A percentile compares a stretch with the other conserved stretches of the same genome.
These are phyloP conservation scores for Lagenorhynchus albirostris DNA, from an alignment of 2,113 vertebrate species.

Conservation along the genomic window DNA sequence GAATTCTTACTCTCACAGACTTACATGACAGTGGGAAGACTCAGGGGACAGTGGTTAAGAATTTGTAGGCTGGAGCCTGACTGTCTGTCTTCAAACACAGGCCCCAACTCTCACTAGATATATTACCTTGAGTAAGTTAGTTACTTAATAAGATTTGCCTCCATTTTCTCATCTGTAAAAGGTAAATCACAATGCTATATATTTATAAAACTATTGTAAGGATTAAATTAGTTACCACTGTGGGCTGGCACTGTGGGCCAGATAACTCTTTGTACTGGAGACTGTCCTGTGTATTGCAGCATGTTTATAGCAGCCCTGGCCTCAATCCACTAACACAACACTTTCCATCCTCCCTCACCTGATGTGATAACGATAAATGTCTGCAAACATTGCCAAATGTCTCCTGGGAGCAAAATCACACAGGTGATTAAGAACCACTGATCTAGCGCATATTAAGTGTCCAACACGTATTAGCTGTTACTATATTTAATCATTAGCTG, in stretches of 20 bases:
- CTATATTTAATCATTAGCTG: not conserved
- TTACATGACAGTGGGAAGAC: not conserved
- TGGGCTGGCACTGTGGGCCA: not conserved
- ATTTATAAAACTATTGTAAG: not conserved
- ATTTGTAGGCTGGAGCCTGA: not conserved
- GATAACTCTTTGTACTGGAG: too few relatives aligned
- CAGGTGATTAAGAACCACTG: not conserved
- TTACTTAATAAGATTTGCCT: not conserved
- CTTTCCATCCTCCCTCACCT: not conserved
- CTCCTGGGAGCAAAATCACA: not conserved
- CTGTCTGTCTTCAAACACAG: not conserved
- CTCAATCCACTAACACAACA: accelerated
- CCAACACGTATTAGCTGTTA: not conserved
- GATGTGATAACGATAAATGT: not conserved
- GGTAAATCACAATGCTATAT: not conserved
- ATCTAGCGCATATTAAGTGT: not conserved
- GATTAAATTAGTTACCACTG: not conserved
- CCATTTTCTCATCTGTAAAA: not conserved
- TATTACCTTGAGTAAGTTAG: not conserved
- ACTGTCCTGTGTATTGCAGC: not conserved
- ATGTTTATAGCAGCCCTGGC: not conserved
- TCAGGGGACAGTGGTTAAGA: not conserved
- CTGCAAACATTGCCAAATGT: not conserved
- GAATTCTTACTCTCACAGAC: not conserved
- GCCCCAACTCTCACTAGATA: not conserved